Evolutionary conservation across 1,140 invertebrate genomes (phyloP), one percentile per base, ranked within the genome.

Genomic region (Carcinoscorpius rotundicauda): DNA sequence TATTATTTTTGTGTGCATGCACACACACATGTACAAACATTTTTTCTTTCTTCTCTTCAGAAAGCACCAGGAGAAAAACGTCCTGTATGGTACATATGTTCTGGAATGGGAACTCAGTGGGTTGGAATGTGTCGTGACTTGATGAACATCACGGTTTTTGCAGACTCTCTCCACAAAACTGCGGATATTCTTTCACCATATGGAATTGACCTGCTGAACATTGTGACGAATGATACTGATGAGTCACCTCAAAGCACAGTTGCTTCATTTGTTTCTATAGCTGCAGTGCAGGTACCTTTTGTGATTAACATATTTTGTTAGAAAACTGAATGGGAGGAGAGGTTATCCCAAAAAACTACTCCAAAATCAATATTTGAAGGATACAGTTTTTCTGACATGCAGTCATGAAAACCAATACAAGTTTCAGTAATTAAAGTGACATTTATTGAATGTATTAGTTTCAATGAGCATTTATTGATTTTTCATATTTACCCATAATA

Each of bases 71-170:
- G 68, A 62, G 77, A 77, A 56, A 72, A 73, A 49, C 82, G 89
- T 50, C 93, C 93, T 2, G 77, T 98, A 49, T 98, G 93, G 89
- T 97, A 85, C 76, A 81, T 98, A 53, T 98, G 95, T 78, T 89
- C 93, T 60, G 96, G 95, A 52, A 97, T 98, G 93, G 96, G 95
- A 8, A 86, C 87, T 53, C 95, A 99, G 79, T 98, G 94, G 94
- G 80, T 86, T 58, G 91, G 91, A 67, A 98, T 98, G 94, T 93
- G 84, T 4, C 85, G 85, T 73, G 82, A 87, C 48, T 78, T 98
- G 53, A 86, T 97, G 81, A 73, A 80, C 55, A 80, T 98, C 53
- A 85, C 91, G 59, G 76, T 80, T 0, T 98, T 98, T 77, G 83
- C 84, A 56, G 78, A 84, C 51, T 87, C 87, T 52, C 85, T 99